Base-by-base conservation (phyloP, 2,888 invertebrate species). In the Lypha dubia region DNA sequence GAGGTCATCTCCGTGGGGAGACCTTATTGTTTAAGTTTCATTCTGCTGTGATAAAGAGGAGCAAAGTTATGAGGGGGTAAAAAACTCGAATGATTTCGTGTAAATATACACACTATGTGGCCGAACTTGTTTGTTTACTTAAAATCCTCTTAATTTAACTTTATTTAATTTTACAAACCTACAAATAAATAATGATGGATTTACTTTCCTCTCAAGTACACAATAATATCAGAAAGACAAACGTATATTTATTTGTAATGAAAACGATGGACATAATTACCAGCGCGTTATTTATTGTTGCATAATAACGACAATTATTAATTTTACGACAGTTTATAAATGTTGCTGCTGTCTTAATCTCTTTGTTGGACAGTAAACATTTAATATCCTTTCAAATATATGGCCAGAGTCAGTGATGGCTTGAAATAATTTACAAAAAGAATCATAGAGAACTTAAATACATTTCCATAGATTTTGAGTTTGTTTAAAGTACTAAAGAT, bases 181-280 rank as follows among this genome's bases (percentile, higher is more conserved):
- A 44, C 44, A 44, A n/a, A 44, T 44, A 44, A 44, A 44, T 44
- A n/a, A n/a, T n/a, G n/a, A n/a, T n/a, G n/a, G 15, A 44, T 44
- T 44, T 2, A 5, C n/a, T 44, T 44, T 44, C n/a, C 44, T n/a
- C 15, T 44, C 6, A 15, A 15, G 41, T 41, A 9, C 41, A 13
- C 41, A 13, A 11, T 13, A 13, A 41, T 41, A 15, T 13, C 11
- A 41, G 13, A 4, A 1, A 15, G 13, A 41, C 15, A 41, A 41
- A 11, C 1, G 6, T 5, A 4, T 6, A 44, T 44, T 44, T n/a
- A 44, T 44, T 38, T 38, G 38, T 3, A 6, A 15, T 15, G 41
- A 6, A 44, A 44, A 44, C 15, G n/a, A 1, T 6, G 15, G 15
- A 44, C 4, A 15, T 44, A 44, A 44, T 44, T 15, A 15, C 44